Conservation (phyloP, 2,888 invertebrate genomes). For the Liodrosophila aerea region DNA sequence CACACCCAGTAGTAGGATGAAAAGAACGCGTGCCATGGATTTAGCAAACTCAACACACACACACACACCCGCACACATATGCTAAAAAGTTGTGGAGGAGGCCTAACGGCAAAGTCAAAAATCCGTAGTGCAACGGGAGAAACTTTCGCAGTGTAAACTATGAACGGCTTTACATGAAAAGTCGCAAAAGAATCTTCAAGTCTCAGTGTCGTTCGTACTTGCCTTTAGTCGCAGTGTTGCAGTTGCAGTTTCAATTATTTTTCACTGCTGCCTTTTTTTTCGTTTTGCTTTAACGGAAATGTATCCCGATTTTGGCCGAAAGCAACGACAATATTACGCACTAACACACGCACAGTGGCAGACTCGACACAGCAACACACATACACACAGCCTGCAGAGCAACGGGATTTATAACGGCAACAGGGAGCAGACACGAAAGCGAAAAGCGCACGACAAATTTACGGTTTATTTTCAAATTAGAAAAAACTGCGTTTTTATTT, state of each 20-base stretch:
- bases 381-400: constrained; percentile 11
- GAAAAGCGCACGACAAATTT: constrained; percentile 38
- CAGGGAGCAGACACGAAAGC: constrained; percentile 21
- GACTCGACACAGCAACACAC: constrained; percentile 23
- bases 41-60: constrained; percentile 9
- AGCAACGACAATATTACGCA: constrained; percentile 43
- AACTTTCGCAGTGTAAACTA: constrained; percentile 15
- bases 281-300: constrained; percentile 48
- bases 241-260: constrained; percentile 31
- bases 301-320: constrained; percentile 65
- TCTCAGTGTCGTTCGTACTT: constrained; percentile 36
- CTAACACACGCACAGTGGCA: constrained; percentile 29
- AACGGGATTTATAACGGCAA: constrained; percentile 18
- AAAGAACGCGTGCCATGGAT: constrained; percentile 29
- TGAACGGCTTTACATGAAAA: not conserved
- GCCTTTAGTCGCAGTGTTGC: constrained; percentile 28
- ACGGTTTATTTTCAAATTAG: constrained; percentile 1
- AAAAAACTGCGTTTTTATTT: not conserved
- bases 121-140: constrained; percentile 24
- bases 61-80: not conserved
- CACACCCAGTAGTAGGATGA: too few relatives aligned
- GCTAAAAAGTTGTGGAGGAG: constrained; percentile 6
- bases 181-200: not conserved
- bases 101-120: constrained; percentile 14
- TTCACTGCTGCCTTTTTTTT: not conserved